Base-by-base conservation (phyloP, 2,113 vertebrate genomes). In the Conger conger region DNA sequence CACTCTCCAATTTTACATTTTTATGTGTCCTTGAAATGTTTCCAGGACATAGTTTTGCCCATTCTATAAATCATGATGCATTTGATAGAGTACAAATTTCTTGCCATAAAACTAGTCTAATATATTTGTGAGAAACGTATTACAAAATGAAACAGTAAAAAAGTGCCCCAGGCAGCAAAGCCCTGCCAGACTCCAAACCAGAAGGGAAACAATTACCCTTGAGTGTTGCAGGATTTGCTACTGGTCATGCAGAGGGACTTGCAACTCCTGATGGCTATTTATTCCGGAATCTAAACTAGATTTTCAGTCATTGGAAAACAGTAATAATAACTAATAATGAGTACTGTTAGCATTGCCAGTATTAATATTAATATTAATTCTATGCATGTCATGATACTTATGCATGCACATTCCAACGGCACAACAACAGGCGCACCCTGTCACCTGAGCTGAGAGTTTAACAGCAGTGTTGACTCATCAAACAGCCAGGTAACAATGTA, bases 61-160 rank as follows among this genome's bases (percentile, higher is more conserved):
- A 85, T 83, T 89, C 87, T 85, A 68, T 54, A 86, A 54, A 84
- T 84, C 81, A n/a, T 36, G 86, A 87, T 87, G 89, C 89, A 86
- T 87, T 89, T 90, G 86, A 90, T 89, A 84, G 91, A 90, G 86
- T 76, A 87, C 86, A 86, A 85, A 89, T 91, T 89, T 90, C 89
- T 89, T 89, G 87, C 86, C 50, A 76, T 88, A 85, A 88, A 91
- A 85, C 40, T 68, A 45, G 81, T 87, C 87, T 85, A 87, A 89
- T 89, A 82, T 88, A 88, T 89, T 88, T 87, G 85, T 82, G 79
- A 89, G 85, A 87, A 90, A 91, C 82, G 88, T 88, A 81, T 83
- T 79, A 87, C 89, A 90, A 88, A 87, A 91, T 89, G 91, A 88
- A 87, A 87, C 86, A 57, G 87, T 87, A 86, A 89, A 63, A 88